Percentiles rank a stretch among this genome's conserved stretches.
Conservation (phyloP, 2,797 vertebrate genomes). For the Denticeps clupeoides region DNA sequence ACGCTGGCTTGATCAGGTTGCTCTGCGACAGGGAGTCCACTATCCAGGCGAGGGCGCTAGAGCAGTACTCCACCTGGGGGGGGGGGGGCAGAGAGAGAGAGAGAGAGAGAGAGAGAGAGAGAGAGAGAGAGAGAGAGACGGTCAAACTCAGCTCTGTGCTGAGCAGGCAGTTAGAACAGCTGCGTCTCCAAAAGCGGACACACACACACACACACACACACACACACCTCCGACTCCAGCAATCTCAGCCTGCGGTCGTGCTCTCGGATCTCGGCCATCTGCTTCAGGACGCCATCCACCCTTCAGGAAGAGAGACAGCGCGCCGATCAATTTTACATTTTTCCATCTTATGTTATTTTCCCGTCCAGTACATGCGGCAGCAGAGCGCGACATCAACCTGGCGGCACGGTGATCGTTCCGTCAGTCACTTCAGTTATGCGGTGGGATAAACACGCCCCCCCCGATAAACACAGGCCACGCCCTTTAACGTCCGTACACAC, state of each 20-base stretch:
- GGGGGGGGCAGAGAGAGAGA: neutral
- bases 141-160: slow-evolving; percentile 26
- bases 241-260: slow-evolving; percentile 58
- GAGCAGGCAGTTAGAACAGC: slow-evolving; percentile 40
- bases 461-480: slow-evolving; percentile 17
- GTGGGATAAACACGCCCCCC: neutral
- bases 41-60: slow-evolving; percentile 66
- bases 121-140: slow-evolving; percentile 4
- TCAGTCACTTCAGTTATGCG: too few species aligned
- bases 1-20: slow-evolving; percentile 43
- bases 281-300: slow-evolving; percentile 69
- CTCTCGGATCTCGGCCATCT: slow-evolving; percentile 62
- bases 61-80: slow-evolving; percentile 66
- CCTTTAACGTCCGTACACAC: too few species aligned
- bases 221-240: slow-evolving; percentile 59
- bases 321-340: neutral
- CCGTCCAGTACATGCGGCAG: too few species aligned
- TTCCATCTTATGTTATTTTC: too few species aligned
- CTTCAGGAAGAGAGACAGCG: slow-evolving; percentile 36
- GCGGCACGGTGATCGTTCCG: too few species aligned
- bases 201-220: neutral
- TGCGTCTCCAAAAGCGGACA: slow-evolving; percentile 36
- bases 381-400: too few species aligned
- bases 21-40: slow-evolving; percentile 61
- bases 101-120: slow-evolving; percentile 4